These are phyloP conservation scores for Mesorhabditis belari DNA, from an alignment of 2,888 invertebrate species.

Conservation along the genomic window DNA sequence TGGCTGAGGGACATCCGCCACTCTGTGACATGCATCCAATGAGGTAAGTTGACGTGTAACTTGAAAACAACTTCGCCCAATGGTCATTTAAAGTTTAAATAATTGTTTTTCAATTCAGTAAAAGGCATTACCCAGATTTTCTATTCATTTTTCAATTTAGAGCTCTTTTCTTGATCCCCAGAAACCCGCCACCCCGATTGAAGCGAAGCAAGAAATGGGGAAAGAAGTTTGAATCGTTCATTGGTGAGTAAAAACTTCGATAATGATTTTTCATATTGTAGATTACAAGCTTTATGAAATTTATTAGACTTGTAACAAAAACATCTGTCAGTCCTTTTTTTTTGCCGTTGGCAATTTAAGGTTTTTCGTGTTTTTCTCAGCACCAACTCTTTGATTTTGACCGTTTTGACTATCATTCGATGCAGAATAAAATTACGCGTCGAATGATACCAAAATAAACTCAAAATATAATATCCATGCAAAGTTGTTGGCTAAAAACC, in stretches of 20 bases:
- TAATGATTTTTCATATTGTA: neutral
- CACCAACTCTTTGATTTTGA: too few species aligned
- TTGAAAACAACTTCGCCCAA: neutral
- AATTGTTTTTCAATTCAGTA: neutral
- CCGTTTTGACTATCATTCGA: too few species aligned
- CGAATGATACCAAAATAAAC: too few species aligned
- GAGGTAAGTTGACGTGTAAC: slow-evolving; percentile 65
- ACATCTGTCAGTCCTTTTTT: too few species aligned
- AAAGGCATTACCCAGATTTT: neutral
- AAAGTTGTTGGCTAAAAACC: too few species aligned
- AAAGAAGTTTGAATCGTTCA: slow-evolving; percentile 88
- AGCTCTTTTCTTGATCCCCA: slow-evolving; percentile 59
- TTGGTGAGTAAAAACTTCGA: slow-evolving; percentile 60
- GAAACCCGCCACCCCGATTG: slow-evolving; percentile 92
- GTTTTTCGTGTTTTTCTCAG: too few species aligned
- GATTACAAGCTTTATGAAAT: neutral
- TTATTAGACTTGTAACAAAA: too few species aligned
- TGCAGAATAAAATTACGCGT: too few species aligned
- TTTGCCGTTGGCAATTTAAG: too few species aligned
- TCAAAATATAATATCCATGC: too few species aligned
- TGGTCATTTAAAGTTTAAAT: too few species aligned
- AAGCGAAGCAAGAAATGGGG: slow-evolving; percentile 64
- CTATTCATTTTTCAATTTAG: slow-evolving; percentile 89
- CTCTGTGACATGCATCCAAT: slow-evolving; percentile 99
- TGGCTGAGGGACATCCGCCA: slow-evolving; percentile 76